Conservation (phyloP, 2,113 vertebrate genomes). For the Myrmecobius fasciatus region DNA sequence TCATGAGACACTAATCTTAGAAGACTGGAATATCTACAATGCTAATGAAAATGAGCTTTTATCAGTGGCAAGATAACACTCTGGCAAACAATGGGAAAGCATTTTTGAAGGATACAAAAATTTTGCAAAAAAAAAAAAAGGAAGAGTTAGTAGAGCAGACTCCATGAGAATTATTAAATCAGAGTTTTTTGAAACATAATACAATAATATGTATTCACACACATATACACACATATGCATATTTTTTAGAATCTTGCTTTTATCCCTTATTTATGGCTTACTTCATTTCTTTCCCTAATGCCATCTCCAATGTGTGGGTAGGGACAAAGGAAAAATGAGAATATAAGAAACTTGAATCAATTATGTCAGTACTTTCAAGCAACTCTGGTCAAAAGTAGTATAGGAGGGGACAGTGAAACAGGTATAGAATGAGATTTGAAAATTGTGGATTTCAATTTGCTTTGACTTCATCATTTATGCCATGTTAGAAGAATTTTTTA, state of each 20-base stretch:
- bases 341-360: background rate
- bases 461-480: background rate
- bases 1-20: slow-evolving; percentile 14
- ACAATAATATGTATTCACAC: too few relatives aligned
- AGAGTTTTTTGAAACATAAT: background rate
- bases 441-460: background rate
- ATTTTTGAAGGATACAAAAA: background rate
- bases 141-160: background rate
- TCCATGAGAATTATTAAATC: background rate
- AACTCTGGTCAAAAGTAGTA: background rate
- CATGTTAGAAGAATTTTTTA: background rate
- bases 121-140: background rate
- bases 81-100: background rate
- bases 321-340: background rate
- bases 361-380: background rate
- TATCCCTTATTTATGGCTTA: background rate
- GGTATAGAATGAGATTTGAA: background rate
- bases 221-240: background rate
- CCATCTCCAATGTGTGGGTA: background rate
- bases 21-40: background rate
- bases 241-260: background rate
- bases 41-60: background rate
- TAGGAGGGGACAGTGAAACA: background rate
- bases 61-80: background rate
- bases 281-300: background rate